phyloP scores from a whole-genome alignment of 2,888 invertebrate genomes.

The Merodon equestris region DNA sequence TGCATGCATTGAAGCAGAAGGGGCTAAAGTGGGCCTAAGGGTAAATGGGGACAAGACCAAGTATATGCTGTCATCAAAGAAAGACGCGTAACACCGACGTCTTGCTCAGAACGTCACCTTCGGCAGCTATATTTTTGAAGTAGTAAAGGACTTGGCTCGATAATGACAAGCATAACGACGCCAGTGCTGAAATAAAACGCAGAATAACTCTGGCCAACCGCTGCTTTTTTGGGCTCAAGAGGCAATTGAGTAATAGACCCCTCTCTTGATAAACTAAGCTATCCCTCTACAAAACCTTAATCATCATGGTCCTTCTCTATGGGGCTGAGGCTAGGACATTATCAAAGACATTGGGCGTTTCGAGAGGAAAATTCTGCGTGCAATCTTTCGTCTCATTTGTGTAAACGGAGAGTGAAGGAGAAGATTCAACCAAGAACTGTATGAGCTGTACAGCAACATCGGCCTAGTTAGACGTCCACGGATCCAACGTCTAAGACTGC shows the following conservation, averaged over 20 bases:
- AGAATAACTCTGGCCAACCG: slow-evolving; percentile 12
- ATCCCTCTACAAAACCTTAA: not conserved
- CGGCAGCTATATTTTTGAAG: not conserved
- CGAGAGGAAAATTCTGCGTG: not conserved
- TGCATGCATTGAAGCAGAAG: no score
- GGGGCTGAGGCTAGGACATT: not conserved
- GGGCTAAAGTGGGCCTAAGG: no score
- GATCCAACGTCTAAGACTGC: not conserved
- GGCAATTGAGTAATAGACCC: slow-evolving; percentile 9
- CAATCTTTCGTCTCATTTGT: not conserved
- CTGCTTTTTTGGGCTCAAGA: slow-evolving; percentile 18
- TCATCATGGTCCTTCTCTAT: not conserved
- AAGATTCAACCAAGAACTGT: not conserved
- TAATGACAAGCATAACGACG: not conserved
- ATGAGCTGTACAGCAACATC: not conserved
- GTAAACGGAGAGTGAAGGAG: not conserved
- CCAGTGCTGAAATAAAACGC: not conserved
- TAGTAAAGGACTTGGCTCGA: not conserved
- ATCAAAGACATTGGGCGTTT: not conserved
- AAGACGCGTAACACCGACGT: no score
- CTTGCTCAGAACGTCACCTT: no score
- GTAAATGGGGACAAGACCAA: no score
- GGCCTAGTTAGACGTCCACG: not conserved
- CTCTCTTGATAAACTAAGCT: not conserved
- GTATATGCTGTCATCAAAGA: no score